Percentiles rank a stretch among this genome's conserved stretches.
These are phyloP conservation scores for Petrocephalus microphthalmus DNA, from an alignment of 2,113 vertebrate genomes.

Conservation along the genomic window DNA sequence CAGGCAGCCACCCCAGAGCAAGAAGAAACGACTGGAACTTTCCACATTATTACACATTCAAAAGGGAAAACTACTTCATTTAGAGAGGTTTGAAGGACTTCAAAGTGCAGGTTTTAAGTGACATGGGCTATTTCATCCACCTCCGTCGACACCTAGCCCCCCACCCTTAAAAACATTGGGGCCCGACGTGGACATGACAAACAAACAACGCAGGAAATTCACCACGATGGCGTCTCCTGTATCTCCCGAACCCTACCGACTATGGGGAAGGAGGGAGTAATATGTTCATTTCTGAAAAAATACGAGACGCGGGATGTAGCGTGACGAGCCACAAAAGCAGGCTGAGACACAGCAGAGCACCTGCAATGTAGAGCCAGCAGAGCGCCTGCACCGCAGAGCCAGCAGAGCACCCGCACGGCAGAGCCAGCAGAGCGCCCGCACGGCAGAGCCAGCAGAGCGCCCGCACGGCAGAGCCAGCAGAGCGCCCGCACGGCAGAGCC, in stretches of 20 bases:
- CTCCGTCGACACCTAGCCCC: not conserved
- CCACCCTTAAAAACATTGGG: not conserved
- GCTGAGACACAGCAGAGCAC: not conserved
- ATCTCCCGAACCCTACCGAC: not conserved
- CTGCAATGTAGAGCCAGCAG: not conserved
- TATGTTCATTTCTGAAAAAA: not conserved
- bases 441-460: too few relatives aligned
- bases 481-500: too few relatives aligned
- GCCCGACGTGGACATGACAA: not conserved
- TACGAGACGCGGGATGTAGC: not conserved
- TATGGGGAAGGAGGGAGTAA: not conserved
- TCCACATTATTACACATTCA: not conserved
- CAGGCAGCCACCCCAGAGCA: not conserved
- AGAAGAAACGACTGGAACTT: not conserved
- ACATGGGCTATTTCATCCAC: not conserved
- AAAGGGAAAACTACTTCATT: not conserved
- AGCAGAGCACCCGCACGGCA: too few relatives aligned
- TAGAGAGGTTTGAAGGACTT: not conserved
- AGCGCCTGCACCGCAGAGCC: too few relatives aligned
- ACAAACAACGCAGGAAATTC: not conserved
- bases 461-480: too few relatives aligned
- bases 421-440: too few relatives aligned
- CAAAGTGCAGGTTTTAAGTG: not conserved
- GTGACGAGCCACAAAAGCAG: not conserved
- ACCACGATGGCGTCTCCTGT: too few relatives aligned